Base-by-base conservation (phyloP, 2,888 invertebrate genomes). In the Oligia fasciuncula region DNA sequence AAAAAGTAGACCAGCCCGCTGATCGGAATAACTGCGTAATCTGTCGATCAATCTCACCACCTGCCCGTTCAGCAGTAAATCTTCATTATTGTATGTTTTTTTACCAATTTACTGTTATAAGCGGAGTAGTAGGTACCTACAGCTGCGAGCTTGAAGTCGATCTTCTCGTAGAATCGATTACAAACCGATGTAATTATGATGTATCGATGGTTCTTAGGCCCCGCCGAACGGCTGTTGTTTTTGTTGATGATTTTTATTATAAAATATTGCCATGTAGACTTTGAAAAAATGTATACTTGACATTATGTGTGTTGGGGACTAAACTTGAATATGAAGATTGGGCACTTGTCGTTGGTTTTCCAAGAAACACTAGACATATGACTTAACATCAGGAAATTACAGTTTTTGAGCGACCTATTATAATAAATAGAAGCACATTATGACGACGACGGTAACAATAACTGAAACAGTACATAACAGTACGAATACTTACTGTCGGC, bases 21-120 rank as follows among this genome's bases (percentile, higher is more conserved):
- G 91, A 90, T 91, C 91, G 91, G 91, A 91, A 92, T 90, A 92
- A 90, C 91, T 85, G 91, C 90, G 91, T 93, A 93, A 95, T 94
- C 94, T 88, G 89, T 91, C 93, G 93, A 94, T 94, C 94, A 91
- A 92, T 92, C 89, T 90, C 85, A 84, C 93, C 95, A 95, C 95
- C 95, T 95, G 94, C 91, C 89, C 90, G 89, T 85, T 89, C 91
- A 91, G 91, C 92, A 93, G 93, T 95, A 95, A 95, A 95, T 95
- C 94, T 94, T 95, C 93, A 93, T 94, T 95, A 94, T 94, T 94
- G 93, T 91, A 90, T 89, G 90, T 92, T 94, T 94, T 94, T 89
- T 94, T 94, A 93, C 91, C 91, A 91, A 91, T 94, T 94, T 93
- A 94, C 95, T 93, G 94, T 95, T 95, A 94, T 85, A 87, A 85